Conservation (phyloP, 2,888 invertebrate genomes). For the Nebria brevicollis region DNA sequence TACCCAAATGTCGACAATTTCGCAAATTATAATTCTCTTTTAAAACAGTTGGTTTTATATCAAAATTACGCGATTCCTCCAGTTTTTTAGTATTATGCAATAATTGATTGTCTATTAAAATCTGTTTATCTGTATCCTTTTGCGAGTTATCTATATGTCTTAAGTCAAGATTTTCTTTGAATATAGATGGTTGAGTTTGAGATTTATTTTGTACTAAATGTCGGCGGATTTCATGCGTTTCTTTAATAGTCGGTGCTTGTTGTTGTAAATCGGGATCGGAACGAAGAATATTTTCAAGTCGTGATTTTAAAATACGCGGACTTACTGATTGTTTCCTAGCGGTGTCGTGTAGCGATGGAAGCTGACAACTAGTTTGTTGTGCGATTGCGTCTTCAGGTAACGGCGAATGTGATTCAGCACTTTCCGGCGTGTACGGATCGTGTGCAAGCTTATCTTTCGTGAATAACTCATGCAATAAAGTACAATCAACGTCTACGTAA, state of each 20-base stretch:
- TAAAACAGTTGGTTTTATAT: neutral
- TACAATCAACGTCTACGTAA: slow-evolving; percentile 59
- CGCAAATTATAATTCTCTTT: neutral
- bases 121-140: neutral
- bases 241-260: neutral
- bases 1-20: neutral
- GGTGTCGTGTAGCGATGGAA: slow-evolving; percentile 11
- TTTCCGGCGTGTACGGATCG: slow-evolving; percentile 87
- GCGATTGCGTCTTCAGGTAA: slow-evolving; percentile 61
- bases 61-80: neutral
- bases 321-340: slow-evolving; percentile 63
- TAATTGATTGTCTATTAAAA: neutral
- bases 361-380: slow-evolving; percentile 31
- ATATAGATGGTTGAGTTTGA: neutral
- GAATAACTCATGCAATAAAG: slow-evolving; percentile 66
- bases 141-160: too few species aligned
- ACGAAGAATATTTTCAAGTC: slow-evolving; percentile 66
- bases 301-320: slow-evolving; percentile 71
- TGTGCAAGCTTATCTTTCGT: slow-evolving; percentile 63
- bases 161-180: too few species aligned
- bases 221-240: neutral
- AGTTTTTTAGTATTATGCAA: neutral
- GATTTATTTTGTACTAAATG: neutral
- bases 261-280: slow-evolving; percentile 49
- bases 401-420: slow-evolving; percentile 80